Evolutionary conservation across 1,140 invertebrate genomes (phyloP).

Genomic region (Camponotus floridanus): DNA sequence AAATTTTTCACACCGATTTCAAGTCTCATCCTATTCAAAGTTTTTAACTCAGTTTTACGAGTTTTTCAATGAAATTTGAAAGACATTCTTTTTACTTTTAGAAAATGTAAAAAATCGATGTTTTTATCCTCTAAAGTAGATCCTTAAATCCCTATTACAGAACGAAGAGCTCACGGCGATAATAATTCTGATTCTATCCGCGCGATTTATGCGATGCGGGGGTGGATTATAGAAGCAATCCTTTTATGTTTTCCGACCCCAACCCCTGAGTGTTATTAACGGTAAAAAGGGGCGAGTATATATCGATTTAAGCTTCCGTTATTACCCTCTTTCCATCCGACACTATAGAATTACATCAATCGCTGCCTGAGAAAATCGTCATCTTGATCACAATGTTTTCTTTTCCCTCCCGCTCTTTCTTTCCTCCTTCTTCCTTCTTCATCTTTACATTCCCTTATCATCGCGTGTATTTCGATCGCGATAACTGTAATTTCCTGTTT

Average conservation of each 20-base stretch:
- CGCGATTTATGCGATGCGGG: conserved; percentile 40
- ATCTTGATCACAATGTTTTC: neutral
- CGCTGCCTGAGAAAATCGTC: neutral
- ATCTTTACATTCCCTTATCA: neutral
- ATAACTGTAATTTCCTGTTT: conserved; percentile 37
- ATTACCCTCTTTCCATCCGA: conserved; percentile 27
- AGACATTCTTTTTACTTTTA: too few species aligned
- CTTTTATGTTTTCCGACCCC: neutral
- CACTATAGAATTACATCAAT: conserved; percentile 22
- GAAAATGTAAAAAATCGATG: too few species aligned
- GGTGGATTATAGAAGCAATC: neutral
- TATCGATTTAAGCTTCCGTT: conserved; percentile 45
- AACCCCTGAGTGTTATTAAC: conserved; percentile 14
- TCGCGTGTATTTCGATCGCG: neutral
- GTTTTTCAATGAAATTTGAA: too few species aligned
- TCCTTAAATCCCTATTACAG: conserved; percentile 41
- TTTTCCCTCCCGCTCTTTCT: neutral
- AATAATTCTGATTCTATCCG: conserved; percentile 44
- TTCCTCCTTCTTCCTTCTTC: neutral
- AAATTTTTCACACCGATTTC: too few species aligned
- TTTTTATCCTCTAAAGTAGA: too few species aligned
- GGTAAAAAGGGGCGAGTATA: neutral
- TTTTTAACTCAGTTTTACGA: too few species aligned
- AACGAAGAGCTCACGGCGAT: neutral
- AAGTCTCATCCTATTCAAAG: too few species aligned